Conservation (phyloP, 2,797 vertebrate genomes). For the Coreius guichenoti region DNA sequence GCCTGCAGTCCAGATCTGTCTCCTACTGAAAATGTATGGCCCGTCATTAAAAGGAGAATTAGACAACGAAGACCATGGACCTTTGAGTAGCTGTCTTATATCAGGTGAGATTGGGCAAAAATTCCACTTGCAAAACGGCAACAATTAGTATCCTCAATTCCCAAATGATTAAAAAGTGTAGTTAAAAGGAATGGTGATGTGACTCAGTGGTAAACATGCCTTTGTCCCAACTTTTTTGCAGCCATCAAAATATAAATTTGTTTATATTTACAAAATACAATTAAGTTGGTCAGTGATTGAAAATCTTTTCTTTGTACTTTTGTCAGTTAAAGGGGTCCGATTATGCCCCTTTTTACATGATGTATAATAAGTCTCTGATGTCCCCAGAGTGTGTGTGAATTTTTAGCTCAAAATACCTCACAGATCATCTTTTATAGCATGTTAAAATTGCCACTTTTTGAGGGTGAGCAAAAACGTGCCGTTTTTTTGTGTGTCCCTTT, state of each 20-base stretch:
- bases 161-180: neutral
- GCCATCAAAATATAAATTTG: neutral
- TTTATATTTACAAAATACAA: neutral
- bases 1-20: neutral
- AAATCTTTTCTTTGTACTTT: too few relatives aligned
- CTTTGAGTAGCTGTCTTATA: neutral
- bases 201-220: neutral
- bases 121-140: neutral
- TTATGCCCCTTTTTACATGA: too few relatives aligned
- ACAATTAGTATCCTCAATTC: neutral
- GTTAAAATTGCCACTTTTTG: too few relatives aligned
- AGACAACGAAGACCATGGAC: neutral
- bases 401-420: too few relatives aligned
- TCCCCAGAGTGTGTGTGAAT: too few relatives aligned
- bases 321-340: too few relatives aligned
- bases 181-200: too few relatives aligned
- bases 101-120: neutral
- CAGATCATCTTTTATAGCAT: too few relatives aligned
- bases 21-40: neutral
- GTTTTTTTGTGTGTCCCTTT: too few relatives aligned
- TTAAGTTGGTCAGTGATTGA: neutral
- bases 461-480: too few relatives aligned
- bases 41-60: neutral
- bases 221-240: neutral
- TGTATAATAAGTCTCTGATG: too few relatives aligned